A percentile compares a stretch with the other conserved stretches of the same genome.
phyloP scores from a whole-genome alignment of 2,797 vertebrate genomes.

The Chelidonichthys spinosus region DNA sequence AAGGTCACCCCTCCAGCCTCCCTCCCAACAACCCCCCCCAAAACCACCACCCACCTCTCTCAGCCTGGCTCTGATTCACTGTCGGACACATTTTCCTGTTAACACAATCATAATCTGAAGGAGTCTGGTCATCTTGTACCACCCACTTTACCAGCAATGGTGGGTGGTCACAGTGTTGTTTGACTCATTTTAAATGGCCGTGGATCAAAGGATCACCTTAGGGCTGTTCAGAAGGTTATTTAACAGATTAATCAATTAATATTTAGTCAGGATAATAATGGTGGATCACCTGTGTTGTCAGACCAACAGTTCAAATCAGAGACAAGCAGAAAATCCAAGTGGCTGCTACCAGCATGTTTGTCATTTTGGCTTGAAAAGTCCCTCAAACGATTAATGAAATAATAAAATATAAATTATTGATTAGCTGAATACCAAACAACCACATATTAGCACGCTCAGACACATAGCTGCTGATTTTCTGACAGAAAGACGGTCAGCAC shows the following conservation, averaged over 20 bases:
- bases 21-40: constrained; percentile 2
- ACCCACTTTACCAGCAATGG: not conserved
- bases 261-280: not conserved
- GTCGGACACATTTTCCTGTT: not conserved
- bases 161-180: not conserved
- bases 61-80: constrained; percentile 10
- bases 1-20: constrained; percentile 46
- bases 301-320: not conserved
- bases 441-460: not conserved
- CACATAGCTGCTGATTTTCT: not conserved
- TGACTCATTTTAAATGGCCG: not conserved
- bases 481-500: not conserved
- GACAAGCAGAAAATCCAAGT: not conserved
- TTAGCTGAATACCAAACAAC: not conserved
- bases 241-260: not conserved
- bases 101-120: not conserved
- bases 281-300: not conserved
- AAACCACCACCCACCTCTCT: constrained; percentile 27
- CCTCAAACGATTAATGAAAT: not conserved
- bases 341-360: not conserved
- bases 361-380: not conserved
- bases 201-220: not conserved
- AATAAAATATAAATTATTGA: not conserved
- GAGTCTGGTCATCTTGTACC: not conserved
- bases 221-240: not conserved